phyloP scores from a whole-genome alignment of 2,888 invertebrate genomes.

The Ctena decussata region DNA sequence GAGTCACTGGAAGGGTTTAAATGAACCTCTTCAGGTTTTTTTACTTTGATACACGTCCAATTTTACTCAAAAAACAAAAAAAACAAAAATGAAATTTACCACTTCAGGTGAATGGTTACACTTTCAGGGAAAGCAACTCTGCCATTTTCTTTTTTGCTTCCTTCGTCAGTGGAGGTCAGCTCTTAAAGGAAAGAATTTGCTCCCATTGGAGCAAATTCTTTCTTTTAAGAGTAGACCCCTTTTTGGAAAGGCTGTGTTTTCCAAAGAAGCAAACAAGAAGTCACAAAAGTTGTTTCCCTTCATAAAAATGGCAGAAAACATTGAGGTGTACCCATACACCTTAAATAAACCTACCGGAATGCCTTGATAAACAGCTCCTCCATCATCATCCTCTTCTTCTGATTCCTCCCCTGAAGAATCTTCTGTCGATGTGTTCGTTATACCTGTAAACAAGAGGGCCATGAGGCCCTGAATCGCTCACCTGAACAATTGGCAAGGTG shows the following conservation, averaged over 20 bases:
- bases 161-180: too few species aligned
- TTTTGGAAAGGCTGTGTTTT: background rate
- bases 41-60: too few species aligned
- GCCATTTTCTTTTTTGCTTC: too few species aligned
- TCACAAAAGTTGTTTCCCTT: background rate
- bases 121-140: background rate
- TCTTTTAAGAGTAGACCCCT: background rate
- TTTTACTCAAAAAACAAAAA: too few species aligned
- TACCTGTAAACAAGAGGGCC: constrained; percentile 50
- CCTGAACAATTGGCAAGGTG: too few species aligned
- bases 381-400: constrained; percentile 74
- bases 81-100: too few species aligned
- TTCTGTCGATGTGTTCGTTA: constrained; percentile 52
- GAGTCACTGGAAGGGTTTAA: too few species aligned
- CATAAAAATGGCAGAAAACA: background rate
- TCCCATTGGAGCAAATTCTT: background rate
- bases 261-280: background rate
- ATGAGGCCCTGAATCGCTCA: too few species aligned
- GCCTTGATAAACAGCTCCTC: constrained; percentile 52
- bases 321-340: background rate
- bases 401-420: constrained; percentile 77
- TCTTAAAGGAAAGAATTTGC: background rate
- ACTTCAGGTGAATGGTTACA: background rate
- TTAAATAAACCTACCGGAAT: constrained; percentile 31
- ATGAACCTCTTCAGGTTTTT: too few species aligned